These are phyloP conservation scores for Nemopilema nomurai DNA, from an alignment of 30 jellyfish, hydroid and myxozoan species.

Conservation along the genomic window DNA sequence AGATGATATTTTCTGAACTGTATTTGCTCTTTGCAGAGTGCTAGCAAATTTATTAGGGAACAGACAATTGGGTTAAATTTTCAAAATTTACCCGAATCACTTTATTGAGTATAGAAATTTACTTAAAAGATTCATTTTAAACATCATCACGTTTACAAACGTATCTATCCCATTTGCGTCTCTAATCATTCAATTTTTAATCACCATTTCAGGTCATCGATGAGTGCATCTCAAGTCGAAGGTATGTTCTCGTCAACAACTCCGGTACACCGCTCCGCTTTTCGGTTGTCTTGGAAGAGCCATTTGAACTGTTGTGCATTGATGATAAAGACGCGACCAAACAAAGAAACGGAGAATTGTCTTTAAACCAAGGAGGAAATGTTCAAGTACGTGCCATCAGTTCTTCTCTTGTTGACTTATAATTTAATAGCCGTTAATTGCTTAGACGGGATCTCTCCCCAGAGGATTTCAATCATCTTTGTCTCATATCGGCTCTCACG, in stretches of 20 bases:
- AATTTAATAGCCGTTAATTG: not conserved
- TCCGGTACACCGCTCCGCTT: conserved; percentile 37
- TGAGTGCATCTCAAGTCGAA: conserved; percentile 13
- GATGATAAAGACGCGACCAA: not conserved
- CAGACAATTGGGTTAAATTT: too few species aligned
- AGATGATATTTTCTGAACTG: too few species aligned
- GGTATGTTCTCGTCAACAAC: conserved; percentile 31
- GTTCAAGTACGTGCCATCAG: conserved; percentile 10
- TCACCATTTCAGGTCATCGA: conserved; percentile 9
- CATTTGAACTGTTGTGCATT: conserved; percentile 7
- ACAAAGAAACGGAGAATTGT: not conserved
- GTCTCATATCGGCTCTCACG: too few species aligned
- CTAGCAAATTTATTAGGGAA: too few species aligned
- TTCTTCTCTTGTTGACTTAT: not conserved
- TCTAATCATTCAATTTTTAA: not conserved
- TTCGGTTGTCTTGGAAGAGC: conserved; percentile 6
- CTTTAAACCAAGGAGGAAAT: conserved; percentile 33
- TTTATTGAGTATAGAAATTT: too few species aligned
- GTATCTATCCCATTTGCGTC: not conserved
- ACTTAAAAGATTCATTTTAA: too few species aligned
- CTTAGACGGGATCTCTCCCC: not conserved
- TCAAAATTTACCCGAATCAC: too few species aligned
- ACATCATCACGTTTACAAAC: too few species aligned
- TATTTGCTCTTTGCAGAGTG: too few species aligned
- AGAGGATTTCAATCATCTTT: not conserved